phyloP scores from a whole-genome alignment of 2,888 invertebrate genomes.

The Druceiella hillmani region DNA sequence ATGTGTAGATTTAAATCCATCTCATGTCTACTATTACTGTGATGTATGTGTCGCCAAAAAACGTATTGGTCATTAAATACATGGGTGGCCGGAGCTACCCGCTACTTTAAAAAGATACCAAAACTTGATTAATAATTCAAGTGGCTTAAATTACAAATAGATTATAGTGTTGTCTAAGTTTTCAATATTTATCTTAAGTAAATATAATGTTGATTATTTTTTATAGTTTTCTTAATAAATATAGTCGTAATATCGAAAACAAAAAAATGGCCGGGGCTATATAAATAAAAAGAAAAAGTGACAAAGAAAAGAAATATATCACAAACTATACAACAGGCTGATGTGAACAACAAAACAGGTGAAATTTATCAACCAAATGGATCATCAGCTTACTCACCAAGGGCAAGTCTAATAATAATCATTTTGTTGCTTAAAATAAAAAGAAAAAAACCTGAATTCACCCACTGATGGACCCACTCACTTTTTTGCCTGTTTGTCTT shows the following conservation, averaged over 20 bases:
- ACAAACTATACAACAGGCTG: too few species aligned
- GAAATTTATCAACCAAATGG: too few species aligned
- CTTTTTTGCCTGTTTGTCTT: too few species aligned
- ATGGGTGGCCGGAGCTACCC: constrained; percentile 2
- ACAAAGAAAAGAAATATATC: too few species aligned
- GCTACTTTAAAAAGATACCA: neutral
- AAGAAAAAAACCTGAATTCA: too few species aligned
- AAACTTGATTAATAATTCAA: neutral
- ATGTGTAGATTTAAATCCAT: constrained; percentile 11
- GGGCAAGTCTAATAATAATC: too few species aligned
- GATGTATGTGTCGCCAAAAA: constrained; percentile 12
- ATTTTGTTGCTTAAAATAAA: too few species aligned
- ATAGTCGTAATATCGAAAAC: neutral
- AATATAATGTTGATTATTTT: constrained; percentile 4
- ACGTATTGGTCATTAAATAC: constrained; percentile 5
- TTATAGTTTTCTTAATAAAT: constrained; percentile 3
- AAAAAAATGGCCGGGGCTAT: constrained; percentile 3
- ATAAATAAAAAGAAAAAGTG: too few species aligned
- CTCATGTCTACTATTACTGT: constrained; percentile 10
- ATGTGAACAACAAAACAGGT: too few species aligned
- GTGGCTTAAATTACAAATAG: neutral
- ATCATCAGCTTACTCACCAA: too few species aligned
- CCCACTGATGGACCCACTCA: too few species aligned
- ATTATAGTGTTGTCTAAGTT: neutral
- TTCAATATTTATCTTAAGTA: constrained; percentile 3